A percentile compares a stretch with the other conserved stretches of the same genome.
Evolutionary conservation across 2,113 vertebrate genomes (phyloP).

Genomic region (Spilogale gracilis): DNA sequence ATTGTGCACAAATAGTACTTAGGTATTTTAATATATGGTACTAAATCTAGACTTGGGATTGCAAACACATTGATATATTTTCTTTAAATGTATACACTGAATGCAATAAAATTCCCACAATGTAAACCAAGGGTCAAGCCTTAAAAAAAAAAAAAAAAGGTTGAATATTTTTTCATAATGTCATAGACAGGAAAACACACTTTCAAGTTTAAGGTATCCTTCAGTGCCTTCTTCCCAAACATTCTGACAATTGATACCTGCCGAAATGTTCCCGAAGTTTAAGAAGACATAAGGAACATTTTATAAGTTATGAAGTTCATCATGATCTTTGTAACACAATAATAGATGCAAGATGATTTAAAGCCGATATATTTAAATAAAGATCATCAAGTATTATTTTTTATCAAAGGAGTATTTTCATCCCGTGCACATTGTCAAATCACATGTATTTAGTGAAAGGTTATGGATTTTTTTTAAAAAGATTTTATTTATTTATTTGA

Average conservation of each 20-base stretch:
- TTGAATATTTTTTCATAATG: background rate
- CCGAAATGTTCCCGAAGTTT: background rate
- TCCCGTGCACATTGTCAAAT: background rate
- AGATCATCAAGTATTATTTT: background rate
- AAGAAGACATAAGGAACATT: background rate
- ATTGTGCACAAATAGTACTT: background rate
- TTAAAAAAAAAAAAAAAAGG: background rate
- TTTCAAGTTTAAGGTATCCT: background rate
- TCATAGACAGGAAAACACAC: background rate
- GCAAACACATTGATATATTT: background rate
- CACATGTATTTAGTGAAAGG: background rate
- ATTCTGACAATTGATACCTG: background rate
- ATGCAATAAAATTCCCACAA: background rate
- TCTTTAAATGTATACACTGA: background rate
- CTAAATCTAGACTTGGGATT: background rate
- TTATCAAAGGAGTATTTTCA: background rate
- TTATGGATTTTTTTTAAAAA: background rate
- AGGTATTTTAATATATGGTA: background rate
- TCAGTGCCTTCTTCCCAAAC: background rate
- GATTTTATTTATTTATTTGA: too few relatives aligned
- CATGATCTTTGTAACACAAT: background rate
- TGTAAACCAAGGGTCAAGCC: background rate
- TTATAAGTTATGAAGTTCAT: background rate
- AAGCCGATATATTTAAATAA: conserved; percentile 32
- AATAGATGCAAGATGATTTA: background rate